These are phyloP conservation scores for Erpetoichthys calabaricus DNA, from an alignment of 2,797 vertebrate genomes.

Conservation along the genomic window DNA sequence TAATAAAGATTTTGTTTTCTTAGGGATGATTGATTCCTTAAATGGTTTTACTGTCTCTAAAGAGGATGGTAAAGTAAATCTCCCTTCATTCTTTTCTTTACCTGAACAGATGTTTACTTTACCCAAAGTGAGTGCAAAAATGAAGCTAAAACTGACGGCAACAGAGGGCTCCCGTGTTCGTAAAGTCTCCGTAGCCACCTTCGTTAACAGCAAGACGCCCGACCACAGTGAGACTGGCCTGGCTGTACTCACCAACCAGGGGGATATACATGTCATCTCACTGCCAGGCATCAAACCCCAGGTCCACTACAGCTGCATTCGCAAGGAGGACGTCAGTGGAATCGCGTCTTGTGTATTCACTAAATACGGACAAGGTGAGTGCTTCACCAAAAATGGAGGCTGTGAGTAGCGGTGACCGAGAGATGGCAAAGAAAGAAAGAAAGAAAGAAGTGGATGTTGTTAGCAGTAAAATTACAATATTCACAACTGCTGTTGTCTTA, in stretches of 20 bases:
- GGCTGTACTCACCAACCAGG: conserved; percentile 81
- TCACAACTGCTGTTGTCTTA: too few species aligned
- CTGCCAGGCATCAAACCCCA: conserved; percentile 82
- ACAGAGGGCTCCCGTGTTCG: conserved; percentile 86
- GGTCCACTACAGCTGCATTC: conserved; percentile 83
- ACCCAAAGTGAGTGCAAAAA: conserved; percentile 85
- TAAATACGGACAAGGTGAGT: conserved; percentile 72
- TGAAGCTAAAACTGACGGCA: conserved; percentile 89
- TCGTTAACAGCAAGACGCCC: conserved; percentile 69
- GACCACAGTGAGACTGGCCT: conserved; percentile 79
- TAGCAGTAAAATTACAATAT: too few species aligned
- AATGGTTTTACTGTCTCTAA: too few species aligned
- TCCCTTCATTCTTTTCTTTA: neutral
- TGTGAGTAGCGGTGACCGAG: too few species aligned
- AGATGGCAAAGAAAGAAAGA: too few species aligned
- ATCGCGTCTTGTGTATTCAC: conserved; percentile 97
- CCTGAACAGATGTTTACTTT: conserved; percentile 74
- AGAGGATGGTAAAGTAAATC: too few species aligned
- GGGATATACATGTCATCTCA: conserved; percentile 83
- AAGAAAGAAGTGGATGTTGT: too few species aligned
- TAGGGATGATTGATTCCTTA: too few species aligned
- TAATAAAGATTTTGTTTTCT: too few species aligned
- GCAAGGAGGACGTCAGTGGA: conserved; percentile 86
- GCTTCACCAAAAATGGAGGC: neutral
- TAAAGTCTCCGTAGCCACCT: conserved; percentile 72